Conservation (phyloP, 2,113 vertebrate species). For the Agelaius phoeniceus region DNA sequence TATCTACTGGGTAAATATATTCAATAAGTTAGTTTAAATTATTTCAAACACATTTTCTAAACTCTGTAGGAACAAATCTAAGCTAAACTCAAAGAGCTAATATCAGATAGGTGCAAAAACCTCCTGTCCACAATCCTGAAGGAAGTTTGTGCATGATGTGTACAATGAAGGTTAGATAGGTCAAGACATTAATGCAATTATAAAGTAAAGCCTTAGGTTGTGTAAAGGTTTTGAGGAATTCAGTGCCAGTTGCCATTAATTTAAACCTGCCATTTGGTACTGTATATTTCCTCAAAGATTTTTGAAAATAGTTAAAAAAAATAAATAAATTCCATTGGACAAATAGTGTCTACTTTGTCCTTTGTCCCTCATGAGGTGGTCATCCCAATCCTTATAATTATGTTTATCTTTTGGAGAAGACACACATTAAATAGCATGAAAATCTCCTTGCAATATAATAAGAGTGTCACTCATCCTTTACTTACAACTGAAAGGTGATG, state of each 20-base stretch:
- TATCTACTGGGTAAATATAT: background rate
- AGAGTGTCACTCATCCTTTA: background rate
- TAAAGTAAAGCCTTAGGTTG: background rate
- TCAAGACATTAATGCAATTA: background rate
- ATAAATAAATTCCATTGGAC: background rate
- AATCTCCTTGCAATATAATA: background rate
- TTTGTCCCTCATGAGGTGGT: background rate
- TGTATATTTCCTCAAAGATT: background rate
- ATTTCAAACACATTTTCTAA: background rate
- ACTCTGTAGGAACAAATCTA: background rate
- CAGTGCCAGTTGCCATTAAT: background rate
- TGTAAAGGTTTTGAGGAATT: background rate
- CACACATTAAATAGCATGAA: background rate
- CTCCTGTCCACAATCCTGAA: background rate
- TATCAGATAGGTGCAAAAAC: background rate
- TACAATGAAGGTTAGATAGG: background rate
- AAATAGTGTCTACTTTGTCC: background rate
- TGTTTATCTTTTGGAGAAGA: background rate
- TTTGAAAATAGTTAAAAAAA: background rate
- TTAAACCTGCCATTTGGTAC: background rate
- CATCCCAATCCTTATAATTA: background rate
- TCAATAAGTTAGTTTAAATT: background rate
- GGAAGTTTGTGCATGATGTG: background rate
- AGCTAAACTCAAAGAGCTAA: background rate
- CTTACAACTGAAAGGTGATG: background rate